These are phyloP conservation scores for Ethmia dodecea DNA, from an alignment of 2,888 invertebrate genomes.

Conservation along the genomic window DNA sequence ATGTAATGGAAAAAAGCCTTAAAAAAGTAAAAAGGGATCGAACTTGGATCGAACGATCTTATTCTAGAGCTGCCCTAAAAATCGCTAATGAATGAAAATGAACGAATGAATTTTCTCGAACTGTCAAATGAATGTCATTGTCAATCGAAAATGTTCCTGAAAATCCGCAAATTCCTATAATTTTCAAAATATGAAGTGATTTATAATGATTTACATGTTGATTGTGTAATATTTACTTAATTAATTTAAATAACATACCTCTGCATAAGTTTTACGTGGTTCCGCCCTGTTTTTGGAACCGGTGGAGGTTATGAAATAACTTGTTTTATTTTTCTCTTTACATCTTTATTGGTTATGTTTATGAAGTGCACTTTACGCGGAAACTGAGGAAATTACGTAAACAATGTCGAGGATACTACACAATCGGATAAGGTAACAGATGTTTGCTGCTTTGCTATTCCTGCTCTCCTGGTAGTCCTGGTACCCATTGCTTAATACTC, in stretches of 20 bases:
- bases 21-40: too few species aligned
- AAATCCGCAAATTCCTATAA: constrained; percentile 34
- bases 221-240: constrained; percentile 56
- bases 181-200: constrained; percentile 62
- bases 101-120: constrained; percentile 1
- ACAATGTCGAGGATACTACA: constrained; percentile 70
- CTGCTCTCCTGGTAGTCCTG: not conserved
- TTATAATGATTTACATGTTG: constrained; percentile 62
- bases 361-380: constrained; percentile 38
- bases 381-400: constrained; percentile 44
- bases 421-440: constrained; percentile 57
- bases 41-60: too few species aligned
- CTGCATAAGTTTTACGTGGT: constrained; percentile 35
- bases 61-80: too few species aligned
- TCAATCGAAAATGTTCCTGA: constrained; percentile 39
- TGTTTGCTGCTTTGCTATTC: not conserved
- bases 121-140: not conserved
- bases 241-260: constrained; percentile 31
- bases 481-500: too few species aligned
- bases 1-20: too few species aligned
- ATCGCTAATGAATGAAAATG: not conserved
- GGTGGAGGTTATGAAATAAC: constrained; percentile 65
- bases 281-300: constrained; percentile 36
- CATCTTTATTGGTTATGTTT: constrained; percentile 43
- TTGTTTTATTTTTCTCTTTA: constrained; percentile 28